Evolutionary conservation across 2,888 invertebrate genomes (phyloP), one percentile per base, ranked within the genome.

Genomic region (Phyto melanocephala): DNA sequence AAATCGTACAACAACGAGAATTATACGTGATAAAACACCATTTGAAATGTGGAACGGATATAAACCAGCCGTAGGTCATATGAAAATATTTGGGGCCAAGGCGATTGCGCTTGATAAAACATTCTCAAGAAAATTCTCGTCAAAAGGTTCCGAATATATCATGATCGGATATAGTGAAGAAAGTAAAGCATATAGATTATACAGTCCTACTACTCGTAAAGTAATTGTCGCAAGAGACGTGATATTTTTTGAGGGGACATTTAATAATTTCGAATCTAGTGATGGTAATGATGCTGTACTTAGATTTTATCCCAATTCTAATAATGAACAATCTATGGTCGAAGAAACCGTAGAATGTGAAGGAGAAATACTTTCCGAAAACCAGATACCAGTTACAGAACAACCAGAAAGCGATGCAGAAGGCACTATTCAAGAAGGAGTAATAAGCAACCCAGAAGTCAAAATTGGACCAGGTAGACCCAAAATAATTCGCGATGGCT

Each of bases 391-490:
- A n/a, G 42, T 1, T 5, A n/a, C n/a, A 5, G 13, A 5, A 6
- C 11, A 67, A 52, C 10, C 52, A 24, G 24, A 37, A 37, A 15
- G 7, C 17, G 45, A 20, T 45, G n/a, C 6, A 33, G 60, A 33
- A 58, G 28, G 11, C 45, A n/a, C 35, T 68, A 15, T 42, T 35
- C 28, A 47, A 40, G 58, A 47, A 42, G 62, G 20, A 45, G 68
- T 7, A 17, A 20, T 35, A n/a, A 15, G 3, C 3, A 42, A 28
- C 2, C 33, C 17, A 8, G 35, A n/a, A 2, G 17, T 65, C 2
- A 65, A 22, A 47, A 72, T 62, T 65, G 81, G 84, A 37, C 63
- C 79, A 50, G 84, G 83, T 17, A 68, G 82, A 70, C 80, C 84
- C 37, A 75, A 35, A 58, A 11, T 83, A 6, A 17, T 84, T 20